Conservation (phyloP, 2,888 invertebrate species). For the Chesias legatella region DNA sequence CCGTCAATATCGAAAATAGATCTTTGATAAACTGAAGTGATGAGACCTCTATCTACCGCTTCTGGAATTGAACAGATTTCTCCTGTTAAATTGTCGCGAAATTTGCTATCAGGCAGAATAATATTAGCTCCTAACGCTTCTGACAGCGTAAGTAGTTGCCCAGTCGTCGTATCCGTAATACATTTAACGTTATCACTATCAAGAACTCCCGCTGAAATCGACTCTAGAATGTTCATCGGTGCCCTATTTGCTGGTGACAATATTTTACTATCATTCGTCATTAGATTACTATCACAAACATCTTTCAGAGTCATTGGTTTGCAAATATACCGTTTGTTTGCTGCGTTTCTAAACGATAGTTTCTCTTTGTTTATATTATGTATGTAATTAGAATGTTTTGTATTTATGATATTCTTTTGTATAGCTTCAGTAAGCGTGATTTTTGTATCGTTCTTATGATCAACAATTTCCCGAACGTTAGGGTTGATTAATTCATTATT, state of each 20-base stretch:
- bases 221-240: constrained; percentile 89
- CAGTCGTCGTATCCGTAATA: constrained; percentile 88
- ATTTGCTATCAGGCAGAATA: constrained; percentile 86
- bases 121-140: constrained; percentile 92
- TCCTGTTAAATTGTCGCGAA: constrained; percentile 86
- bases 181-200: constrained; percentile 92
- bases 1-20: constrained; percentile 96
- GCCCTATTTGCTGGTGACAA: constrained; percentile 89
- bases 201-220: constrained; percentile 91
- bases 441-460: constrained; percentile 88
- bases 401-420: constrained; percentile 87
- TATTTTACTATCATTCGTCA: constrained; percentile 88
- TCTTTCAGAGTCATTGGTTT: constrained; percentile 97
- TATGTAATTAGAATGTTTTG: constrained; percentile 89
- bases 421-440: constrained; percentile 92
- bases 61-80: constrained; percentile 89
- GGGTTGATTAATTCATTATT: constrained; percentile 89
- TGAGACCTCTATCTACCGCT: constrained; percentile 93
- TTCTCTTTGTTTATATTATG: constrained; percentile 88
- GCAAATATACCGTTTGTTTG: constrained; percentile 87
- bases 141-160: constrained; percentile 89
- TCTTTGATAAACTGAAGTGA: constrained; percentile 92
- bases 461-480: constrained; percentile 90
- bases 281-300: constrained; percentile 87
- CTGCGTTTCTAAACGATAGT: constrained; percentile 90